Base-by-base conservation (phyloP, 2,113 vertebrate genomes). In the Alethe castanea region DNA sequence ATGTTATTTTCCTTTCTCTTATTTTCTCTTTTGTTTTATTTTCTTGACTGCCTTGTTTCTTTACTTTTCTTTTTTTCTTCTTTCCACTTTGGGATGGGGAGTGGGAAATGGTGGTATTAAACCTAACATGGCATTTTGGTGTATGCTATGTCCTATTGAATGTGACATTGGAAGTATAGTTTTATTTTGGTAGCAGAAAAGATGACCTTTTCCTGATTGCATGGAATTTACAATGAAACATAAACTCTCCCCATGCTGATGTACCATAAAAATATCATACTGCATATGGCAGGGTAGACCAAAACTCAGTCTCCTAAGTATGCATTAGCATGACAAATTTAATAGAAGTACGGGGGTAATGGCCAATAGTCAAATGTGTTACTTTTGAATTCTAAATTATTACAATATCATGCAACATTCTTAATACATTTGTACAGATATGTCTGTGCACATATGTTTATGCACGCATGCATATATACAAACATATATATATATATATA, bases 51-150 rank as follows among this genome's bases (percentile, higher is more conserved):
- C 17, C 6, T 31, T 44, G 18, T 56, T 33, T 52, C 0, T 36
- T 62, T 31, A 2, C 1, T 4, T 19, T 18, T 5, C 1, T 29
- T 15, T 42, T 48, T 4, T 20, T 3, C 6, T 38, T 50, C 56
- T 95, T 81, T 8, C 26, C 9, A 16, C 14, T 33, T 3, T 4
- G 6, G 1, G 1, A 0, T 61, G 2, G 5, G 2, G 17, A 36
- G 12, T 18, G 9, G 18, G 29, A 69, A 78, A 15, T 48, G 12
- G 2, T 24, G 12, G 1, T 44, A 44, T 53, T 69, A 84, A 89
- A 86, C n/a, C 6, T 29, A 22, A 1, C 4, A 12, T 60, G 25
- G 9, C 11, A 60, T 73, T 83, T 76, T 77, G 7, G 10, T 81
- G 33, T 47, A 33, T 4, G 1, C 52, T 54, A 42, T 42, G 26